These are phyloP conservation scores for Diogma glabrata DNA, from an alignment of 2,888 invertebrate species.

Conservation along the genomic window DNA sequence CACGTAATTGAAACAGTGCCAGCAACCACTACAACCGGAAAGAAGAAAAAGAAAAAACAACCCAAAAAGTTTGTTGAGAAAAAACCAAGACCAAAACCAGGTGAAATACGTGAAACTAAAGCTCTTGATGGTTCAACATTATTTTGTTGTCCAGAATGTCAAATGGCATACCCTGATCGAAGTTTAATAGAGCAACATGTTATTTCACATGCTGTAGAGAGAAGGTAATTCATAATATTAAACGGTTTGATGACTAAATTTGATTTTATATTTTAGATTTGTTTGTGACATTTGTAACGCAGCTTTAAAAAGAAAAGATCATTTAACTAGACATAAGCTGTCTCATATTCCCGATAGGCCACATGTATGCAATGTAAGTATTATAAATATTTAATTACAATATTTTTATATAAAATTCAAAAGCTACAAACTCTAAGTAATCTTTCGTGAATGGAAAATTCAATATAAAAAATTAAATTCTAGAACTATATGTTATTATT, in stretches of 20 bases:
- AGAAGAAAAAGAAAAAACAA: slow-evolving; percentile 39
- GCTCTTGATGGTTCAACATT: slow-evolving; percentile 70
- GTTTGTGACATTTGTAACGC: slow-evolving; percentile 85
- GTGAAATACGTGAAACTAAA: slow-evolving; percentile 41
- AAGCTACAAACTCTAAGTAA: too few species aligned
- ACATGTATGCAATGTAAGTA: slow-evolving; percentile 63
- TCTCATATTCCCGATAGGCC: slow-evolving; percentile 82
- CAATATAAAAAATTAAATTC: not conserved
- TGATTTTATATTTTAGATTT: slow-evolving; percentile 39
- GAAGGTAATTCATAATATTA: slow-evolving; percentile 36
- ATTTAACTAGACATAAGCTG: slow-evolving; percentile 74
- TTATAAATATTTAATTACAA: too few species aligned
- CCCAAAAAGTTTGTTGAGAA: slow-evolving; percentile 49
- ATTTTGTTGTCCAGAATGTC: slow-evolving; percentile 79
- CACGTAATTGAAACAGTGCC: slow-evolving; percentile 15
- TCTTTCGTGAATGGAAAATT: too few species aligned
- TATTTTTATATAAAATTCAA: too few species aligned
- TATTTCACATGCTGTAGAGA: slow-evolving; percentile 75
- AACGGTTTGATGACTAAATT: not conserved
- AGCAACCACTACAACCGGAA: slow-evolving; percentile 29
- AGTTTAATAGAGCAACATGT: slow-evolving; percentile 74
- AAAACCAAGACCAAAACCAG: slow-evolving; percentile 62
- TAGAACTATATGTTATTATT: too few species aligned
- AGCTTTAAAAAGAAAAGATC: slow-evolving; percentile 76
- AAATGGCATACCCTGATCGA: slow-evolving; percentile 81